Percentiles rank a stretch among this genome's conserved stretches.
Conservation (phyloP, 2,888 invertebrate genomes). For the Brenthis daphne region DNA sequence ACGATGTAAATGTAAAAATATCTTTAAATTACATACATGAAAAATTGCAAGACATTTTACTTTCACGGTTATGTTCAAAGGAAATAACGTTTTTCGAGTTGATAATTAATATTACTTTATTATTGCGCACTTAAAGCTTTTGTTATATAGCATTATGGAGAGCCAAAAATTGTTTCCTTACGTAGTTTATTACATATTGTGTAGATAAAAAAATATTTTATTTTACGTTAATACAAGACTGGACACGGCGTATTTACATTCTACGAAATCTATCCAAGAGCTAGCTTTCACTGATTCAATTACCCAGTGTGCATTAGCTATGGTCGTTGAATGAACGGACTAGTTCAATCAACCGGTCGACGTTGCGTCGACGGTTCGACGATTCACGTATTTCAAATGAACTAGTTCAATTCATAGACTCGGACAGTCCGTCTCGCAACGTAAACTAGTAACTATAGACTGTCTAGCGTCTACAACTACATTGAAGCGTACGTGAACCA, state of each 20-base stretch:
- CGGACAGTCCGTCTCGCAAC: no score
- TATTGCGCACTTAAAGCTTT: slow-evolving; percentile 40
- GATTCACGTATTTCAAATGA: no score
- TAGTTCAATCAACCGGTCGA: no score
- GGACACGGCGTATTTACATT: no score
- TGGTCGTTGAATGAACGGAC: no score
- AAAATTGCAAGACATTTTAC: slow-evolving; percentile 16
- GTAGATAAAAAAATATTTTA: not conserved
- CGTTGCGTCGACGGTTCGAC: no score
- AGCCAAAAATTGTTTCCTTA: not conserved
- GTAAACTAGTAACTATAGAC: no score
- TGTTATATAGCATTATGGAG: slow-evolving; percentile 24
- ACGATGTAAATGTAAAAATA: slow-evolving; percentile 19
- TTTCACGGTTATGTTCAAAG: not conserved
- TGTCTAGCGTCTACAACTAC: no score
- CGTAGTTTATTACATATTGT: not conserved
- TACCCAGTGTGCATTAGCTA: slow-evolving; percentile 83
- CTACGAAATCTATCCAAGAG: slow-evolving; percentile 79
- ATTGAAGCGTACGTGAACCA: no score
- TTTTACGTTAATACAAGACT: no score
- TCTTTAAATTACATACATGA: slow-evolving; percentile 13
- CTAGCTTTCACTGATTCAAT: slow-evolving; percentile 81
- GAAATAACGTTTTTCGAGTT: not conserved
- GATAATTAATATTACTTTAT: slow-evolving; percentile 20
- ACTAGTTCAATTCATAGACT: no score